Evolutionary conservation across 1,140 invertebrate species (phyloP), one percentile per base, ranked within the genome.

Genomic region (Drosophila kurseongensis): DNA sequence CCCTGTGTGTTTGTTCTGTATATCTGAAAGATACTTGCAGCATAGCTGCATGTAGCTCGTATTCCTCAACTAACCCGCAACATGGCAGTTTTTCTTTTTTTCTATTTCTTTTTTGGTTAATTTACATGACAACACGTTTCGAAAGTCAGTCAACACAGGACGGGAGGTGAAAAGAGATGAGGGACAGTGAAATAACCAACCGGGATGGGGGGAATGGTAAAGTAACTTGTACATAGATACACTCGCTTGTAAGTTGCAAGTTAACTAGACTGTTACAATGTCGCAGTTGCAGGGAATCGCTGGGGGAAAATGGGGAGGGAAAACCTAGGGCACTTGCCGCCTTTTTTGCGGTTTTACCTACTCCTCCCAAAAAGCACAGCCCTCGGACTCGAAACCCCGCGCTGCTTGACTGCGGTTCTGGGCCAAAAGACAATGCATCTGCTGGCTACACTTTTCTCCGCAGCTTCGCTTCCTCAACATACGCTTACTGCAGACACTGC

Each of bases 61-160:
- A 50, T 71, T 71, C 66, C 75, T 47, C 75, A 67, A 52, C 74
- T 65, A 85, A 45, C 76, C 83, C 54, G 60, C 60, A 75, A 75
- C 78, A 75, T 67, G 71, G 75, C 66, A 61, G 51, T 71, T 66
- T 68, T 54, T 14, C 56, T 41, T 36, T 68, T 29, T 23, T 27
- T 52, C 23, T 23, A 23, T 69, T 74, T 63, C 8, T 62, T 78
- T 85, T 79, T 85, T 50, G 76, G 79, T 89, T 88, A 88, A 88
- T 88, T 88, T 88, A 88, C 83, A 88, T 88, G 83, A 89, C 83
- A 88, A 89, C 83, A 88, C 84, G 80, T 88, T 88, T 88, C 75
- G 76, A 89, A 88, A 88, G 83, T 88, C 83, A 88, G 83, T 86
- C 79, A 80, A 63, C 75, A 71, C 52, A 47, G 67, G 13, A 72